These are phyloP conservation scores for Dendropsophus ebraccatus DNA, from an alignment of 2,113 vertebrate genomes.

Conservation along the genomic window DNA sequence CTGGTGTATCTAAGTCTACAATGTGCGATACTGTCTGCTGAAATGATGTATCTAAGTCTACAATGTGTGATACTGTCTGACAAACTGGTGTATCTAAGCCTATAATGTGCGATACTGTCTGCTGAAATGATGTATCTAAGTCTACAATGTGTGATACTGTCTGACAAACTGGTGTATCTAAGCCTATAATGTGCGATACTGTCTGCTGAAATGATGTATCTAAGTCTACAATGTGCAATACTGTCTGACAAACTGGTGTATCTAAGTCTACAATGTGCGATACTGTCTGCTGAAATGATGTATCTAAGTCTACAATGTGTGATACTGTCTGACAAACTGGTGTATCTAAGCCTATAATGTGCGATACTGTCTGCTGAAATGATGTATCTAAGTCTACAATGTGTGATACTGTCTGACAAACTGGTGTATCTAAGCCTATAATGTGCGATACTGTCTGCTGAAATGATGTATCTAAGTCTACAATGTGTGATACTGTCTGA, in stretches of 20 bases:
- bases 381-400: not conserved
- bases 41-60: not conserved
- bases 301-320: not conserved
- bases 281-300: not conserved
- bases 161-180: not conserved
- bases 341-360: constrained; percentile 1
- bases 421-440: not conserved
- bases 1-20: not conserved
- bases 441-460: no score
- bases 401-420: not conserved
- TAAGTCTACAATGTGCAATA: no score
- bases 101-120: no score
- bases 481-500: not conserved
- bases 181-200: not conserved
- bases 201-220: no score
- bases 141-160: not conserved
- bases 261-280: no score
- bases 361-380: not conserved
- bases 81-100: no score
- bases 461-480: no score
- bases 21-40: not conserved
- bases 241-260: no score
- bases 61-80: no score
- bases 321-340: not conserved
- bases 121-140: not conserved